Evolutionary conservation across 1,140 invertebrate species (phyloP).

Genomic region (Meloidogyne hapla): DNA sequence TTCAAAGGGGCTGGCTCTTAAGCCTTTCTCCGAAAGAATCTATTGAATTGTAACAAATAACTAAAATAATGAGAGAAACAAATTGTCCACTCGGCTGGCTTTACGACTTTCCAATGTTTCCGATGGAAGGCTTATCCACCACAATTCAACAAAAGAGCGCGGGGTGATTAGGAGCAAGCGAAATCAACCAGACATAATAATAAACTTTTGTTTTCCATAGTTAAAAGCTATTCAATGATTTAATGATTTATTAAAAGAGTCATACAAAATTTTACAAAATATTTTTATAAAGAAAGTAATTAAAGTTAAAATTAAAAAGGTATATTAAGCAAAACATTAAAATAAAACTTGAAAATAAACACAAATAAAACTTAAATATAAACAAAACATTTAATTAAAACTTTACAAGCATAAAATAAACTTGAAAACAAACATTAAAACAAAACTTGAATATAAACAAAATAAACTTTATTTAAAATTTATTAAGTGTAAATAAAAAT

Average conservation of each 20-base stretch:
- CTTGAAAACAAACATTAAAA: not conserved
- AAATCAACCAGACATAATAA: not conserved
- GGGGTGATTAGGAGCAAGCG: not conserved
- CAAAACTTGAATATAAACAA: not conserved
- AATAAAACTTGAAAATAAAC: not conserved
- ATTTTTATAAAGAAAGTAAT: not conserved
- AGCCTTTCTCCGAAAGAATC: not conserved
- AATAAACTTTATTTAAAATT: not conserved
- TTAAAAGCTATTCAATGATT: not conserved
- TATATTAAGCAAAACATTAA: not conserved
- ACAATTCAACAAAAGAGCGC: not conserved
- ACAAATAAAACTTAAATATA: not conserved
- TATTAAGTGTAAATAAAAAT: too few species aligned
- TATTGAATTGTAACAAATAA: slow-evolving; percentile 4
- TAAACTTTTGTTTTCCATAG: not conserved
- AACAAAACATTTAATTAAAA: not conserved
- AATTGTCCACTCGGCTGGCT: slow-evolving; percentile 2
- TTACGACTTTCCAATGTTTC: not conserved
- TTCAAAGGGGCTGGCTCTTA: slow-evolving; percentile 5
- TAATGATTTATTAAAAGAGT: not conserved
- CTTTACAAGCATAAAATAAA: not conserved
- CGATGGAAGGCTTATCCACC: not conserved
- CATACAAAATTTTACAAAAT: not conserved
- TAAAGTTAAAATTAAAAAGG: too few species aligned
- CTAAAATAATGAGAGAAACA: not conserved